phyloP scores from a whole-genome alignment of 2,113 vertebrate species.

The zebrafish (Danio rerio) region GRCz12tu NC_133195.1:2252501-2253000 shows the following conservation, averaged over 20 bases:
- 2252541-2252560: neutral
- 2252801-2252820: neutral
- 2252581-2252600: neutral
- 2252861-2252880: neutral
- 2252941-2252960: neutral
- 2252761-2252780: constrained; percentile 7
- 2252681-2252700: constrained; percentile 10
- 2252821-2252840: too few relatives aligned
- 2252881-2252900: too few relatives aligned
- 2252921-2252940: neutral
- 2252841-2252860: neutral
- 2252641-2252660: constrained; percentile 47
- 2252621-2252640: constrained; percentile 11
- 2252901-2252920: neutral
- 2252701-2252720: constrained; percentile 59
- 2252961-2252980: neutral
- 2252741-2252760: constrained; percentile 20
- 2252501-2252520: neutral
- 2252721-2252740: constrained; percentile 24
- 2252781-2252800: neutral
- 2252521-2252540: neutral
- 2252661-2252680: constrained; percentile 38
- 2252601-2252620: neutral
- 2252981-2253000: neutral
- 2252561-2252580: neutral